Conservation (phyloP, 2,888 invertebrate genomes). For the Agonopterix arenella region DNA sequence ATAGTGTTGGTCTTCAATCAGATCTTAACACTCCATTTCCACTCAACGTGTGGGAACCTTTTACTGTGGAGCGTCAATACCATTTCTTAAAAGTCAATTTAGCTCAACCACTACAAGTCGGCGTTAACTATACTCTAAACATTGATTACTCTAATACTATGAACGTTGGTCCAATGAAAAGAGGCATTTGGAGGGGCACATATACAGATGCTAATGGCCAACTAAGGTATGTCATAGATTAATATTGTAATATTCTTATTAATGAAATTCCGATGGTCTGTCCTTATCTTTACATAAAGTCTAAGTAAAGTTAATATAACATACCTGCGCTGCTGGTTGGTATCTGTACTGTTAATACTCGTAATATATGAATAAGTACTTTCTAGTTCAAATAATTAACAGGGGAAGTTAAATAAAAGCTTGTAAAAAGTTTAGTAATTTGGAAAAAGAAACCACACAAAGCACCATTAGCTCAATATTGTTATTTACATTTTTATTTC, state of each 20-base stretch:
- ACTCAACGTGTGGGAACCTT: slow-evolving; percentile 18
- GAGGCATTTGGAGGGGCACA: slow-evolving; percentile 66
- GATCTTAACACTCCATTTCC: slow-evolving; percentile 19
- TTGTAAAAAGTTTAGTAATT: background rate
- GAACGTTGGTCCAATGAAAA: slow-evolving; percentile 67
- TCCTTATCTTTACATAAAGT: too few species aligned
- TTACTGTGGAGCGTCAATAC: slow-evolving; percentile 44
- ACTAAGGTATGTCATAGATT: slow-evolving; percentile 37
- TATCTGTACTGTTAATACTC: too few species aligned
- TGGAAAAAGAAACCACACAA: too few species aligned
- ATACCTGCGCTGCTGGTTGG: too few species aligned
- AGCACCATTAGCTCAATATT: background rate
- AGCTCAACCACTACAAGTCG: slow-evolving; percentile 26
- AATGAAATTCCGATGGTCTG: too few species aligned
- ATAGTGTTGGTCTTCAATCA: slow-evolving; percentile 23
- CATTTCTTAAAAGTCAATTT: slow-evolving; percentile 61
- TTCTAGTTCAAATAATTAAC: too few species aligned
- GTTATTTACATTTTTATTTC: slow-evolving; percentile 6
- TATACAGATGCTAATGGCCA: slow-evolving; percentile 45
- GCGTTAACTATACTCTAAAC: slow-evolving; percentile 50
- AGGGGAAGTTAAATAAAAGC: background rate
- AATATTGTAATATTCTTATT: too few species aligned
- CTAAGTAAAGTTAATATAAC: too few species aligned
- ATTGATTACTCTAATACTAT: slow-evolving; percentile 68
- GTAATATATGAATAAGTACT: too few species aligned